These are phyloP conservation scores for Sula dactylatra DNA, from an alignment of 2,113 vertebrate species.

Conservation along the genomic window DNA sequence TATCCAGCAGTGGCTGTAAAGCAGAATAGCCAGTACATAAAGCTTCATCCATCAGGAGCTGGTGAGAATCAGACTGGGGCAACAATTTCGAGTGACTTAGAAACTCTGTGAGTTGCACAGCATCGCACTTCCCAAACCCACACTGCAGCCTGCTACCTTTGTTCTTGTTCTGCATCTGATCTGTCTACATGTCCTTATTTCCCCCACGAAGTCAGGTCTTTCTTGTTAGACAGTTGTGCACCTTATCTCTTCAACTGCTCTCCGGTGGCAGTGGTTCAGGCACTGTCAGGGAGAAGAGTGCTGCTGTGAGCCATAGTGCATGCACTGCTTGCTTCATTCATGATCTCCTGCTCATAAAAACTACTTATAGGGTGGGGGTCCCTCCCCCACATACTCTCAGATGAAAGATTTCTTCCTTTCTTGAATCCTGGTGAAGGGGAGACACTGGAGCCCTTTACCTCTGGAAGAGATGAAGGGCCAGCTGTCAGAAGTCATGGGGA, in stretches of 20 bases:
- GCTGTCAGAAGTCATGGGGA: neutral
- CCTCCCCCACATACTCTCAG: neutral
- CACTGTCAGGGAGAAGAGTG: neutral
- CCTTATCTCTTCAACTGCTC: neutral
- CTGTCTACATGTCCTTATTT: neutral
- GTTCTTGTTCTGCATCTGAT: neutral
- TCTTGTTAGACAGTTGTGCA: neutral
- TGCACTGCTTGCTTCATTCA: neutral
- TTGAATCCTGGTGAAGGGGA: neutral
- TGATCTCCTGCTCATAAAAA: neutral
- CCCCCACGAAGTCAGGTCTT: neutral
- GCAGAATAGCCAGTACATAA: neutral
- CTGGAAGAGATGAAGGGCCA: neutral
- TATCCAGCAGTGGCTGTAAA: neutral
- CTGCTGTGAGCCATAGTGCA: accelerated
- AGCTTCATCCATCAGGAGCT: neutral
- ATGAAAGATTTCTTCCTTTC: neutral
- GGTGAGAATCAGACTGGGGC: neutral
- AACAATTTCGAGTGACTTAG: neutral
- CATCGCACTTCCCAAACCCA: neutral
- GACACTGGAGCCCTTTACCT: neutral
- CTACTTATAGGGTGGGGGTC: neutral
- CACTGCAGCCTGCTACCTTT: neutral
- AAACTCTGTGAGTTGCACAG: neutral
- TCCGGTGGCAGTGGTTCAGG: neutral